Evolutionary conservation across 2,113 vertebrate genomes (phyloP).

Genomic region (Caracal caracal): DNA sequence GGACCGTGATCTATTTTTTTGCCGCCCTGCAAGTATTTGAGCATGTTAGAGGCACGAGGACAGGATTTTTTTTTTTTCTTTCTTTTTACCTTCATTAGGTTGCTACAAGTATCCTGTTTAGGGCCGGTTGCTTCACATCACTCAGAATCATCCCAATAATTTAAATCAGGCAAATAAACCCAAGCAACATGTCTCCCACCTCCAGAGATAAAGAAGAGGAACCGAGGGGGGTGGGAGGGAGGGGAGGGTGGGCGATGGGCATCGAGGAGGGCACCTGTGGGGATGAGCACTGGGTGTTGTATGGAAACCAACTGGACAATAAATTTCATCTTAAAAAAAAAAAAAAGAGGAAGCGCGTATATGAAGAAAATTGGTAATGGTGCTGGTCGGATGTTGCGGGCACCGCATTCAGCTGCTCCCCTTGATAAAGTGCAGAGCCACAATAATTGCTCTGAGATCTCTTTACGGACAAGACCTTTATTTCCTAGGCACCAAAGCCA

Average conservation of each 20-base stretch:
- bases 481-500: constrained; percentile 82
- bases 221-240: neutral
- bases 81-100: constrained; percentile 55
- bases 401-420: constrained; percentile 72
- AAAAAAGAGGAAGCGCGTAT: constrained; percentile 72
- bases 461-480: constrained; percentile 82
- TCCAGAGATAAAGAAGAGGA: constrained; percentile 71
- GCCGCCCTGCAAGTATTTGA: constrained; percentile 51
- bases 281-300: too few relatives aligned
- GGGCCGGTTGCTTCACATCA: neutral
- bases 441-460: constrained; percentile 79
- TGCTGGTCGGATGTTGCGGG: constrained; percentile 64
- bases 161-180: constrained; percentile 49
- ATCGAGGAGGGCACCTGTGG: too few relatives aligned
- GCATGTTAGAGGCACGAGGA: neutral
- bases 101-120: constrained; percentile 45
- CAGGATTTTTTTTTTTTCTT: neutral
- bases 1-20: constrained; percentile 58
- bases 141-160: constrained; percentile 22
- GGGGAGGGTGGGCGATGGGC: too few relatives aligned
- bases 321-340: too few relatives aligned
- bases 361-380: constrained; percentile 76
- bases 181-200: constrained; percentile 38
- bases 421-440: constrained; percentile 78
- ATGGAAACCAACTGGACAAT: too few relatives aligned